A percentile compares a stretch with the other conserved stretches of the same genome.
phyloP scores from a whole-genome alignment of 2,797 vertebrate species.

The Cryptoprocta ferox region DNA sequence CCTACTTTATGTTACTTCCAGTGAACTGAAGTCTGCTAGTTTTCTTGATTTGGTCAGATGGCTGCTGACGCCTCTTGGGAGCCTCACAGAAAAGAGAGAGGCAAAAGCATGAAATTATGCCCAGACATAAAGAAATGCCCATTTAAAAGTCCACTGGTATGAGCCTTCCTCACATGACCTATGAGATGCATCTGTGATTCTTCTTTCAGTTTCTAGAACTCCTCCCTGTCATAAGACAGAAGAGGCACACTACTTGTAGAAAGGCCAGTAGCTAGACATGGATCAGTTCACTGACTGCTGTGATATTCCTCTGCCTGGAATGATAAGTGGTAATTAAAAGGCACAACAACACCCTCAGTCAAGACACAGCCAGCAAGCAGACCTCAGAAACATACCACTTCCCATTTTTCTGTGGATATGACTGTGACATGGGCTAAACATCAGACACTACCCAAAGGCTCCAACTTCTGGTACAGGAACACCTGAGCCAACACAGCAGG shows the following conservation, averaged over 20 bases:
- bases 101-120: not conserved
- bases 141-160: conserved; percentile 39
- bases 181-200: not conserved
- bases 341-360: not conserved
- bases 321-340: conserved; percentile 28
- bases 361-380: not conserved
- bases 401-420: not conserved
- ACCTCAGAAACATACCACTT: not conserved
- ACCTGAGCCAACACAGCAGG: not conserved
- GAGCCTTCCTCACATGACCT: conserved; percentile 31
- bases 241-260: not conserved
- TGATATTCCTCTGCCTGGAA: conserved; percentile 7
- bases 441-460: not conserved
- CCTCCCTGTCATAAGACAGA: conserved; percentile 14
- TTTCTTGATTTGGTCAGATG: conserved; percentile 24
- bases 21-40: not conserved
- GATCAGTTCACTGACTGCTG: conserved; percentile 2
- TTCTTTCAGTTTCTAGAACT: conserved; percentile 40
- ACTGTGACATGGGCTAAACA: conserved; percentile 9
- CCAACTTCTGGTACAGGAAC: conserved; percentile 5
- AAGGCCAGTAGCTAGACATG: not conserved
- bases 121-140: conserved; percentile 31
- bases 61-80: not conserved
- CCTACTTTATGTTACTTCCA: conserved; percentile 39
- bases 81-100: conserved; percentile 49